Evolutionary conservation across 2,888 invertebrate species (phyloP).

Genomic region (Eulithis prunata): DNA sequence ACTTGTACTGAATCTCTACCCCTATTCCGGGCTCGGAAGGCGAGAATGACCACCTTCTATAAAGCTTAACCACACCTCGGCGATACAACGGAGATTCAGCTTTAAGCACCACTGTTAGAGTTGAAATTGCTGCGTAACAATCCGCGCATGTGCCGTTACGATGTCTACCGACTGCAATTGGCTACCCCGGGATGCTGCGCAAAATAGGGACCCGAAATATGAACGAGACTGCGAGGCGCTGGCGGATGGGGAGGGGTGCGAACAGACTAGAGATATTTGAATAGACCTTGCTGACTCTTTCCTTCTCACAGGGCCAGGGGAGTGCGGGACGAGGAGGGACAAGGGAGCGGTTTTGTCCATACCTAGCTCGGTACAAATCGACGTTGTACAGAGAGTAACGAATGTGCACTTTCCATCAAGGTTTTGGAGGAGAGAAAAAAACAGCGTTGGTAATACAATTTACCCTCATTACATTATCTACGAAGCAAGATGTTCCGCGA

Average conservation of each 20-base stretch:
- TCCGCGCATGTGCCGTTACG: constrained; percentile 59
- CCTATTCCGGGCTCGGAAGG: constrained; percentile 82
- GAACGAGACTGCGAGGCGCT: constrained; percentile 85
- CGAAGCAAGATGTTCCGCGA: constrained; percentile 63
- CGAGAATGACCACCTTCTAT: constrained; percentile 49
- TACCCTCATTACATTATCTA: constrained; percentile 77
- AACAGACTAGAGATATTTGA: constrained; percentile 81
- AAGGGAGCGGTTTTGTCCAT: constrained; percentile 78
- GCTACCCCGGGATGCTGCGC: constrained; percentile 85
- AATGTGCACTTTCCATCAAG: constrained; percentile 78
- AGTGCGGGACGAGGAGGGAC: constrained; percentile 43
- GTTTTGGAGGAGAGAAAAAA: constrained; percentile 63
- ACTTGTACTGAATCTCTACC: constrained; percentile 84
- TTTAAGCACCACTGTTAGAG: constrained; percentile 41
- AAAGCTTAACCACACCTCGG: constrained; percentile 49
- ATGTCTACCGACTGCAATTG: constrained; percentile 80
- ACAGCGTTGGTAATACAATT: constrained; percentile 77
- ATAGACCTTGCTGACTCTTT: constrained; percentile 79
- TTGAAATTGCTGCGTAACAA: constrained; percentile 42
- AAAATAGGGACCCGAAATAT: constrained; percentile 84
- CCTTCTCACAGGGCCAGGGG: constrained; percentile 57
- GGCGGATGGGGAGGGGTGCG: constrained; percentile 78
- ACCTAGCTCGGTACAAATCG: constrained; percentile 74
- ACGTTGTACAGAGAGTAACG: constrained; percentile 74
- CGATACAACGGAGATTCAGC: constrained; percentile 41